Evolutionary conservation across 1,140 invertebrate species (phyloP).

Genomic region (Diplogasteroides magnus): DNA sequence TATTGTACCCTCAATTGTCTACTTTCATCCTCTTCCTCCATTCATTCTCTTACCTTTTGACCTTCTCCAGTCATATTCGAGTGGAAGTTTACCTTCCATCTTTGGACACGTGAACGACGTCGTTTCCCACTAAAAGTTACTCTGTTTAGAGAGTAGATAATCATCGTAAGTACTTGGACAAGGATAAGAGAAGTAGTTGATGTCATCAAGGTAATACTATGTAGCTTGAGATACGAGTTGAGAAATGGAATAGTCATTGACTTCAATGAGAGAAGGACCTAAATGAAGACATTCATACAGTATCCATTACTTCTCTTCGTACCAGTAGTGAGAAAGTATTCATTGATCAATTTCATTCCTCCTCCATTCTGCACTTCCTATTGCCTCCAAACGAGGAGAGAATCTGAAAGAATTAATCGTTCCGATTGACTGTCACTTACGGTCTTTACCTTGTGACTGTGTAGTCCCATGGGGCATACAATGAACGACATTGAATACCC

Average conservation of each 20-base stretch:
- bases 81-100: no score
- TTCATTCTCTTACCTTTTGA: no score
- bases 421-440: no score
- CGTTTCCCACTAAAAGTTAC: constrained; percentile 1
- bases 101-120: constrained; percentile 11
- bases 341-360: background rate
- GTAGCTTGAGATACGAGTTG: background rate
- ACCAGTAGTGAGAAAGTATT: background rate
- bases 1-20: constrained; percentile 42
- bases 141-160: background rate
- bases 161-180: constrained; percentile 2
- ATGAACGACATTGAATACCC: background rate
- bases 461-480: background rate
- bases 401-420: no score
- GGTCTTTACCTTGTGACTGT: no score
- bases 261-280: background rate
- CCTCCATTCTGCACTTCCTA: background rate
- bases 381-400: background rate
- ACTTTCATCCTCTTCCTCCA: no score
- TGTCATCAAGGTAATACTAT: constrained; percentile 8
- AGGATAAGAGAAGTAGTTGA: constrained; percentile 8
- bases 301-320: background rate
- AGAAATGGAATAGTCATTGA: background rate
- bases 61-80: no score
- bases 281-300: no score